These are phyloP conservation scores for Dysmachus trigonus DNA, from an alignment of 2,888 invertebrate species.

Conservation along the genomic window DNA sequence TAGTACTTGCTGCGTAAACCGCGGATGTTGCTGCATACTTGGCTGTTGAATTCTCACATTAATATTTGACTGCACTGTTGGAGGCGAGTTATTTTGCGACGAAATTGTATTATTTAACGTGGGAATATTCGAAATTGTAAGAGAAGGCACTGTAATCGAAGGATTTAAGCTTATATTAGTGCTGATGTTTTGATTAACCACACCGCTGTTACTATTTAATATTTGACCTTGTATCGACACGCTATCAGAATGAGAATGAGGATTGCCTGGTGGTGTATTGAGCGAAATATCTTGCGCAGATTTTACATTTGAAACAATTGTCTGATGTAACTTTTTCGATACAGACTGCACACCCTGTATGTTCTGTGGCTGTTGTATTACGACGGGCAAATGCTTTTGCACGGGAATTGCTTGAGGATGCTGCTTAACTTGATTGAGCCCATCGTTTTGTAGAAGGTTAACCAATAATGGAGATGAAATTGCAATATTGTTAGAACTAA, in stretches of 20 bases:
- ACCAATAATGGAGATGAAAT: conserved; percentile 90
- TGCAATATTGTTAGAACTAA: conserved; percentile 69
- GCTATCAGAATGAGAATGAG: conserved; percentile 18
- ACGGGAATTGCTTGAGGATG: conserved; percentile 47
- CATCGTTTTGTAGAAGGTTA: conserved; percentile 90
- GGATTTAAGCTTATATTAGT: conserved; percentile 49
- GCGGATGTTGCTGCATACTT: conserved; percentile 54
- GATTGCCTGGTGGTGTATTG: conserved; percentile 15
- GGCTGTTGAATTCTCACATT: conserved; percentile 56
- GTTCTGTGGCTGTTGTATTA: conserved; percentile 50
- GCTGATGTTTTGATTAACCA: conserved; percentile 42
- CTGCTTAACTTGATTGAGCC: conserved; percentile 56
- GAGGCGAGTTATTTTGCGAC: conserved; percentile 26
- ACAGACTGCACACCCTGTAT: conserved; percentile 49
- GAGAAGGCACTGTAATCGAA: conserved; percentile 57
- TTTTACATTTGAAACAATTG: conserved; percentile 46
- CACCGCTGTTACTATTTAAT: conserved; percentile 44
- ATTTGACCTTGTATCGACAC: conserved; percentile 34
- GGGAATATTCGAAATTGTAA: conserved; percentile 51
- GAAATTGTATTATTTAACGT: conserved; percentile 25
- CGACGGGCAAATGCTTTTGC: conserved; percentile 54
- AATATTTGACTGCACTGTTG: conserved; percentile 53
- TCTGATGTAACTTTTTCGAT: conserved; percentile 12
- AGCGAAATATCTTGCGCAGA: conserved; percentile 37
- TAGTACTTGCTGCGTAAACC: conserved; percentile 52